These are phyloP conservation scores for Corythornis cristatus DNA, from an alignment of 2,113 vertebrate species.

Conservation along the genomic window DNA sequence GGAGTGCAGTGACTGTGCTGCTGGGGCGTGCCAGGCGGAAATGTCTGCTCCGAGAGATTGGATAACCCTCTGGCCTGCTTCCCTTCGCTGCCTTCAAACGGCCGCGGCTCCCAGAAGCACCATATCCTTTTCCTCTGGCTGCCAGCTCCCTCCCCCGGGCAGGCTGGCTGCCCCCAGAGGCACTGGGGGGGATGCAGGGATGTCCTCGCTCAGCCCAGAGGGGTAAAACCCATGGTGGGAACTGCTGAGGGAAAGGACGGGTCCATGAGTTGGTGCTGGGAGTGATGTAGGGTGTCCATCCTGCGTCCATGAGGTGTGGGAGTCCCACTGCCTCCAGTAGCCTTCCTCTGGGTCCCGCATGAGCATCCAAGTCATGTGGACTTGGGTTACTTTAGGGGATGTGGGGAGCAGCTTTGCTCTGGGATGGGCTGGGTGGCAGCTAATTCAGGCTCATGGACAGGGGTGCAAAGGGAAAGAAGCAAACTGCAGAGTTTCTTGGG, in stretches of 20 bases:
- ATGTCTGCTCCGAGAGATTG: conserved; percentile 84
- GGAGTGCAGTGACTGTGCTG: conserved; percentile 60
- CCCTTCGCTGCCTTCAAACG: conserved; percentile 50
- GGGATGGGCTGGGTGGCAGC: background rate
- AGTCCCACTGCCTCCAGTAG: background rate
- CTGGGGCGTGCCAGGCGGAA: conserved; percentile 76
- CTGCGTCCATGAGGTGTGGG: background rate
- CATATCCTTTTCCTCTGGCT: conserved; percentile 45
- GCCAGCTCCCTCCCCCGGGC: background rate
- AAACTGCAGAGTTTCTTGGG: background rate
- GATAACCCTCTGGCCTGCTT: conserved; percentile 60
- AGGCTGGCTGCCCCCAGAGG: background rate
- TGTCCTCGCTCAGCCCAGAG: background rate
- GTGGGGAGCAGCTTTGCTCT: background rate
- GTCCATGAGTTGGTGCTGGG: background rate
- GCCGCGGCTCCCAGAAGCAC: conserved; percentile 9
- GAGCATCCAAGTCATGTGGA: background rate
- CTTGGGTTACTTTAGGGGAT: background rate
- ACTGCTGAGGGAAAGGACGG: background rate
- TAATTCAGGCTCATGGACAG: background rate
- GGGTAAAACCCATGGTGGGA: background rate
- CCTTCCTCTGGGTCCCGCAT: accelerated
- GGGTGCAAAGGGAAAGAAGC: background rate
- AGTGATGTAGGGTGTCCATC: background rate
- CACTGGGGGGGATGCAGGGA: background rate